Evolutionary conservation across 2,888 invertebrate species (phyloP), one percentile per base, ranked within the genome.

Genomic region (Rosalia funebris): DNA sequence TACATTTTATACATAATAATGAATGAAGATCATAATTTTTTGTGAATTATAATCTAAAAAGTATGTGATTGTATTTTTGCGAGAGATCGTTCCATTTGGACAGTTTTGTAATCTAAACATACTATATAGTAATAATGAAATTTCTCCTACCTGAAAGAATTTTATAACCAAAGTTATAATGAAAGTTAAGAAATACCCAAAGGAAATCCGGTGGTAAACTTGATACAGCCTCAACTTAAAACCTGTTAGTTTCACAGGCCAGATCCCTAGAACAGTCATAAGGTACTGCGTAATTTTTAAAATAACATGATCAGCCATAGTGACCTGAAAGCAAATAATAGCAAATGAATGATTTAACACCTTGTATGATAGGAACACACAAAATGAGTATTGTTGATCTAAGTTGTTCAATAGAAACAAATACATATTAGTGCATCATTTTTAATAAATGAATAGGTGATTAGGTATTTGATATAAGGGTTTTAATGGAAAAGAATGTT

Each of bases 161-260:
- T 46, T 46, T 10, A 31, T 31, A 9, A 34, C 31, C 10, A 47
- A 34, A 14, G 32, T 47, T 10, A 47, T 1, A 10, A 11, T 47
- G 11, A 47, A 34, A 2, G 10, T 15, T 1, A 34, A 3, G 14
- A 34, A 25, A 11, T 47, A 34, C 14, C 15, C 15, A 25, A 47
- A 47, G 9, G 32, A 31, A 10, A 15, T 9, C n/a, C 17, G n/a
- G 34, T 34, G 34, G 15, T 47, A 34, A 5, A 17, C n/a, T 32
- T 15, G 10, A 16, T 47, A 47, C 15, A 47, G 47, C 12, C n/a
- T 36, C 10, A 36, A n/a, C 10, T 32, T 47, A 10, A 14, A 34
- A 12, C 34, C 47, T 3, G 12, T 16, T 16, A 47, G 16, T 47
- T 47, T 36, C 14, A 47, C 55, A 16, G 46, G 20, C 46, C 41